phyloP scores from a whole-genome alignment of 2,888 invertebrate species.

The Acheta domesticus region DNA sequence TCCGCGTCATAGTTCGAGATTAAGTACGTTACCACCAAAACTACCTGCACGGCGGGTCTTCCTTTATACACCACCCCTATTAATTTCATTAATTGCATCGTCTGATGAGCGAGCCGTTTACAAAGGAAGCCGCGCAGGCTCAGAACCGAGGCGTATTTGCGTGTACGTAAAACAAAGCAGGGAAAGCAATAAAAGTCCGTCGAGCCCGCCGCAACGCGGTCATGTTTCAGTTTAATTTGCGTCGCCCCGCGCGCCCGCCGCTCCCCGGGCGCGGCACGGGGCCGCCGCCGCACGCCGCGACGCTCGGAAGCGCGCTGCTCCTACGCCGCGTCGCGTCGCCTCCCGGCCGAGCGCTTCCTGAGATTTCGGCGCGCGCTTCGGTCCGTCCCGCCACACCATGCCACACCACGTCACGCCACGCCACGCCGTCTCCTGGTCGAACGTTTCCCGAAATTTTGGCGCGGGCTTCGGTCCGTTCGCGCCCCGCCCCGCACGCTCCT shows the following conservation, averaged over 20 bases:
- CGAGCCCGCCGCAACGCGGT: not conserved
- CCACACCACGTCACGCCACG: too few species aligned
- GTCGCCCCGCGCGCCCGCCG: conserved; percentile 49
- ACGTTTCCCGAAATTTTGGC: too few species aligned
- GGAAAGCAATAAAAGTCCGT: conserved; percentile 1
- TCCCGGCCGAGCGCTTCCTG: too few species aligned
- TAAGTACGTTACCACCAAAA: not conserved
- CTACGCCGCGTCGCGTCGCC: too few species aligned
- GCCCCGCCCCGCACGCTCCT: too few species aligned
- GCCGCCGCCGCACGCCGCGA: too few species aligned
- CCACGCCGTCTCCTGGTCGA: too few species aligned
- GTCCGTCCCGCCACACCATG: too few species aligned
- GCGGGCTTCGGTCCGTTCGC: too few species aligned
- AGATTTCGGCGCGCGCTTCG: too few species aligned
- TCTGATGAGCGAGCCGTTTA: conserved; percentile 1
- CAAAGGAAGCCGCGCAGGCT: not conserved
- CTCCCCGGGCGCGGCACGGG: too few species aligned
- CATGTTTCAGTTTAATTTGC: conserved; percentile 10
- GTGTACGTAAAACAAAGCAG: conserved; percentile 9
- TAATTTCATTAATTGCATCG: conserved; percentile 7
- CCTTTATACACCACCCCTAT: conserved; percentile 18
- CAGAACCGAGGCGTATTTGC: conserved; percentile 6
- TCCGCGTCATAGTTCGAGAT: not conserved
- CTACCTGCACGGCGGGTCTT: not conserved
- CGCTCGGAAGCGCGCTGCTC: too few species aligned